phyloP scores from a whole-genome alignment of 92 coral and sea anemone species.

The Pocillopora meandrina region DNA sequence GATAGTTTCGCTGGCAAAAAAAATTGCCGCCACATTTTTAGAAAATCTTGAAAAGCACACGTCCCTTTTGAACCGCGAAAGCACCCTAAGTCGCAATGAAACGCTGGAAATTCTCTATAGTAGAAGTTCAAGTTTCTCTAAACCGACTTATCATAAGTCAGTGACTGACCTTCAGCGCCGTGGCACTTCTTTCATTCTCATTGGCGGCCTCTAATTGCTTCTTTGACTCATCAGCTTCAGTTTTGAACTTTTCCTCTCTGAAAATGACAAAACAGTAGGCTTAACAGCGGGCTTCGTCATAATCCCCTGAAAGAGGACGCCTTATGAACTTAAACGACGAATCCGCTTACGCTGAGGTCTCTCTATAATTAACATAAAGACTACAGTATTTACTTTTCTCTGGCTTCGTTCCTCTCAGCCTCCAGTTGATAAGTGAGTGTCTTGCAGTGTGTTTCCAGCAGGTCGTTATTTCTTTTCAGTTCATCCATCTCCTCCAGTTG shows the following conservation, averaged over 20 bases:
- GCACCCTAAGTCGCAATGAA: too few relatives aligned
- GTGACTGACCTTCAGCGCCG: constrained; percentile 12
- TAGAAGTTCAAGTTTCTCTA: neutral
- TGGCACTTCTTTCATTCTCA: constrained; percentile 24
- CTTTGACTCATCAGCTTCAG: constrained; percentile 25
- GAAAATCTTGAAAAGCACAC: too few relatives aligned
- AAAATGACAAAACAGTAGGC: neutral
- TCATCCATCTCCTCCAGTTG: constrained; percentile 52
- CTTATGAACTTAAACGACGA: too few relatives aligned
- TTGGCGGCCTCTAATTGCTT: constrained; percentile 27
- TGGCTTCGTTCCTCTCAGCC: constrained; percentile 47
- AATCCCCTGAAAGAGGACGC: neutral
- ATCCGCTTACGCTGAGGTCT: too few relatives aligned
- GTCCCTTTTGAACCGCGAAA: too few relatives aligned
- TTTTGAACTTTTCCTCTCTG: constrained; percentile 47
- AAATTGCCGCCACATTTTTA: too few relatives aligned
- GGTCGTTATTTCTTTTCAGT: constrained; percentile 51
- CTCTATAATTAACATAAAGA: too few relatives aligned
- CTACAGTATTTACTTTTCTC: constrained; percentile 40
- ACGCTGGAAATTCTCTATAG: neutral
- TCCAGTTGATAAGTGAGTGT: constrained; percentile 58
- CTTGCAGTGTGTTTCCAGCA: constrained; percentile 53
- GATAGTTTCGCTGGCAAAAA: neutral
- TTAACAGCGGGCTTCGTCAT: neutral
- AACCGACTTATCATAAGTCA: neutral